Evolutionary conservation across 2,113 vertebrate genomes (phyloP).

Genomic region (Heterotis niloticus): DNA sequence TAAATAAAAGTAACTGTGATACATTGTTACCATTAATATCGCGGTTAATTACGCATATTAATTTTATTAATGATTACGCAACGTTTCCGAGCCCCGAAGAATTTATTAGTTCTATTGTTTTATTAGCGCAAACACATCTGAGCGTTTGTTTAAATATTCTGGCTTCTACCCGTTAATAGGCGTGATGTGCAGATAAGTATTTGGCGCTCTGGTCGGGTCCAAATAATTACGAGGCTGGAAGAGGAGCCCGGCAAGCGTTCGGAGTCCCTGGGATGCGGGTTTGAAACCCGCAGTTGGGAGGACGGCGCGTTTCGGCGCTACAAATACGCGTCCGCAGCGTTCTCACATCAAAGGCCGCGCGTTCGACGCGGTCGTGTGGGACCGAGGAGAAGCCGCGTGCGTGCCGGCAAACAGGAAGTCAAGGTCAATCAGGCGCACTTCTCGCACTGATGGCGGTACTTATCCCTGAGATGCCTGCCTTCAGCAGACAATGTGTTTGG

Average conservation of each 20-base stretch:
- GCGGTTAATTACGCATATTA: background rate
- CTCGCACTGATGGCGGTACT: background rate
- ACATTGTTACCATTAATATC: too few relatives aligned
- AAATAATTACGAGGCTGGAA: constrained; percentile 7
- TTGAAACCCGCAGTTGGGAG: too few relatives aligned
- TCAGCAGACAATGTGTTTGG: background rate
- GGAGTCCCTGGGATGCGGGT: too few relatives aligned
- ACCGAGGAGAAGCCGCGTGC: background rate
- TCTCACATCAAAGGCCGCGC: background rate
- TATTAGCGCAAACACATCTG: background rate
- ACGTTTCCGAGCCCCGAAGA: background rate
- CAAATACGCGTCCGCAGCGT: background rate
- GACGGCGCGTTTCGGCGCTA: too few relatives aligned
- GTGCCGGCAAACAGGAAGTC: background rate
- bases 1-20: too few relatives aligned
- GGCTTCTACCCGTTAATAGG: constrained; percentile 2
- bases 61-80: background rate
- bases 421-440: background rate
- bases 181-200: constrained; percentile 4
- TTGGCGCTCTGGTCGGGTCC: background rate
- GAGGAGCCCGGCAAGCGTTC: background rate
- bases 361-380: background rate
- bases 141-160: background rate
- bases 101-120: background rate
- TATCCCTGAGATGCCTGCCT: background rate